These are phyloP conservation scores for Himalopsyche japonica DNA, from an alignment of 2,888 invertebrate species.

Conservation along the genomic window DNA sequence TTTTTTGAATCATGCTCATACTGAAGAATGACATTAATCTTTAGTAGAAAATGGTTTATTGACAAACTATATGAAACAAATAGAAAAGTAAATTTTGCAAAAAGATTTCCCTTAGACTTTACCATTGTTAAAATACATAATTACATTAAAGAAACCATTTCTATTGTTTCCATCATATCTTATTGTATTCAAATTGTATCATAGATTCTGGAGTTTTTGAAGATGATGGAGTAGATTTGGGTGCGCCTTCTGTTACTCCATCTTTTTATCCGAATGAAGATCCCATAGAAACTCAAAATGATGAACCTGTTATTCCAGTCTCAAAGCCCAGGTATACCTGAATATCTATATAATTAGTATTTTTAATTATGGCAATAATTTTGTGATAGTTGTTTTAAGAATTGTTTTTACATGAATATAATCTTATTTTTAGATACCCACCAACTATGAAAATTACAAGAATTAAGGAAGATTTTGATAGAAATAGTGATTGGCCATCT, in stretches of 20 bases:
- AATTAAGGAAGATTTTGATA: slow-evolving; percentile 58
- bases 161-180: too few species aligned
- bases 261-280: background rate
- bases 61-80: too few species aligned
- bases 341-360: background rate
- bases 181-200: background rate
- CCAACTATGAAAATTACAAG: slow-evolving; percentile 57
- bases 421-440: slow-evolving; percentile 27
- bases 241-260: background rate
- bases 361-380: too few species aligned
- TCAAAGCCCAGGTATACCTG: background rate
- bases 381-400: too few species aligned
- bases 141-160: too few species aligned
- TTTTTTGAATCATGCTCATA: too few species aligned
- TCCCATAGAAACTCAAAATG: background rate
- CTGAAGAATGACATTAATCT: too few species aligned
- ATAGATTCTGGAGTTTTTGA: background rate
- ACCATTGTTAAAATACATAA: too few species aligned
- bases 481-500: slow-evolving; percentile 59
- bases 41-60: too few species aligned
- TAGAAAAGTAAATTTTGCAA: too few species aligned
- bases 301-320: background rate
- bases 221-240: background rate
- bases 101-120: too few species aligned
- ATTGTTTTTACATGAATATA: too few species aligned